These are phyloP conservation scores for Otocyon megalotis DNA, from an alignment of 2,113 vertebrate species.

Conservation along the genomic window DNA sequence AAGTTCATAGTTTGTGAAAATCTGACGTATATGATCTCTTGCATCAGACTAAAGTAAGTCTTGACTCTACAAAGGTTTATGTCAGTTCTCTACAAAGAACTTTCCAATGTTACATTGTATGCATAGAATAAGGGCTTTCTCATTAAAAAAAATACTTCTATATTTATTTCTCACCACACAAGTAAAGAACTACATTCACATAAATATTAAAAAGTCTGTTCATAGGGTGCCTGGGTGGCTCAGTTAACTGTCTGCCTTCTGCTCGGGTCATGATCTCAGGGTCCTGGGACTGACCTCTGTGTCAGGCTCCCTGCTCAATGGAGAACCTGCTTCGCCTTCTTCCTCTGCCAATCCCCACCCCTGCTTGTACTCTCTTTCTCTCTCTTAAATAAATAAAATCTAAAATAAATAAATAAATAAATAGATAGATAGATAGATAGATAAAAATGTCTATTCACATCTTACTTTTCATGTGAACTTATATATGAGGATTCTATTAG, in stretches of 20 bases:
- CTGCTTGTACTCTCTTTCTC: neutral
- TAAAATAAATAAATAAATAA: neutral
- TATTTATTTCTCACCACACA: neutral
- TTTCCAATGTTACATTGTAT: neutral
- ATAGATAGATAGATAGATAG: neutral
- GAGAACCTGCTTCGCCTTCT: neutral
- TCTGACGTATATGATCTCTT: neutral
- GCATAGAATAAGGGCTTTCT: neutral
- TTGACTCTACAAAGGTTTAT: neutral
- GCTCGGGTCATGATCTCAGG: neutral
- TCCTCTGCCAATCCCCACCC: too few relatives aligned
- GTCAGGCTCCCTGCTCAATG: neutral
- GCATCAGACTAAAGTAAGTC: neutral
- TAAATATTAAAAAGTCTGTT: neutral
- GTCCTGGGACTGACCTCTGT: neutral
- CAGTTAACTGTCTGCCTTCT: neutral
- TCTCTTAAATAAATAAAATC: neutral
- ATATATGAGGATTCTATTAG: neutral
- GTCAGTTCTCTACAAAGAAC: neutral
- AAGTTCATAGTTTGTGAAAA: neutral
- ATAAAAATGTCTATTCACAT: neutral
- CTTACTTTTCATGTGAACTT: neutral
- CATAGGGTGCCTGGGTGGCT: neutral
- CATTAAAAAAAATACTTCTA: neutral
- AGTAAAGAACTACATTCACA: neutral